Evolutionary conservation across 2,888 invertebrate genomes (phyloP).

Genomic region (Nomada flava): DNA sequence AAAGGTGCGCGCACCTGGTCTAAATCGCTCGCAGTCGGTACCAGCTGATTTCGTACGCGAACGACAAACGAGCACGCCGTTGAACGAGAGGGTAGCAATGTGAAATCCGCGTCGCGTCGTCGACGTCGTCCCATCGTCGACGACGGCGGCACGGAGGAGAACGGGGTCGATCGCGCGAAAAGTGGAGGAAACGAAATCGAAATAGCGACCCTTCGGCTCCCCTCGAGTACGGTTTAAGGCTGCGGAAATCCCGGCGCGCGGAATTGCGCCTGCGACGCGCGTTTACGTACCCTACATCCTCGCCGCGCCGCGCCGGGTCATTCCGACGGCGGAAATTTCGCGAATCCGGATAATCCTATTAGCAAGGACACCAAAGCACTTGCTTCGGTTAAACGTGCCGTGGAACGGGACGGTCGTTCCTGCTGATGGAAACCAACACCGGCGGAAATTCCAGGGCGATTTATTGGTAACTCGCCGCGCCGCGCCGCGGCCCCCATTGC

Average conservation of each 20-base stretch:
- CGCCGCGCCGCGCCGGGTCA: constrained; percentile 53
- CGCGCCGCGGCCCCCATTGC: constrained; percentile 27
- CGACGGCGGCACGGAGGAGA: no score
- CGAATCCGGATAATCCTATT: constrained; percentile 72
- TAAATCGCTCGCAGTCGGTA: no score
- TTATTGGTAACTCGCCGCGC: constrained; percentile 42
- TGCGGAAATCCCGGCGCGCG: constrained; percentile 57
- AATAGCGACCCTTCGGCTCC: constrained; percentile 7
- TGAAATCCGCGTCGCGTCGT: no score
- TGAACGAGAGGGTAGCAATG: no score
- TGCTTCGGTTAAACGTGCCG: constrained; percentile 65
- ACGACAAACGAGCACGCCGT: no score
- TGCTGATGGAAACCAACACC: constrained; percentile 67
- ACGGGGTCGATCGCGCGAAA: background rate
- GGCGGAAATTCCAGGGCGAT: constrained; percentile 50
- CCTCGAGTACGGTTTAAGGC: constrained; percentile 20
- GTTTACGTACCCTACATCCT: constrained; percentile 47
- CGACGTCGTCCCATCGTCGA: no score
- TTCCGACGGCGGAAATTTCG: constrained; percentile 65
- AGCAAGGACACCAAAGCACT: constrained; percentile 69
- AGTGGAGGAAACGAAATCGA: constrained; percentile 30
- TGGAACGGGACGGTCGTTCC: constrained; percentile 57
- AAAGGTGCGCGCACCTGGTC: no score
- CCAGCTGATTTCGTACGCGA: no score
- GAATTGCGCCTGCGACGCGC: constrained; percentile 59